Evolutionary conservation across 2,888 invertebrate genomes (phyloP).

Genomic region (Frankliniella intonsa): DNA sequence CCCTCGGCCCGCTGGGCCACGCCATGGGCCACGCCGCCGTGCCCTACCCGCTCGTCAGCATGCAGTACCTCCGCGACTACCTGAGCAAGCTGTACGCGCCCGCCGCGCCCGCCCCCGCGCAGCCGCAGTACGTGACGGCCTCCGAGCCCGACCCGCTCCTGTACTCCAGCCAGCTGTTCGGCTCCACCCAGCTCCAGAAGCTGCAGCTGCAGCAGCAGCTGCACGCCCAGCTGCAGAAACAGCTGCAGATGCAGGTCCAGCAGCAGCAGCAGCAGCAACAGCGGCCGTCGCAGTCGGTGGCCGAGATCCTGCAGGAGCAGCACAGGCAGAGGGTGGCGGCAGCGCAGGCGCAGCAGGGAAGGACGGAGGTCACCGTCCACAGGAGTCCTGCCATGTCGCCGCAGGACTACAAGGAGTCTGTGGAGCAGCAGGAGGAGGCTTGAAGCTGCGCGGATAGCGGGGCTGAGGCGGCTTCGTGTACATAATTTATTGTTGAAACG

Average conservation of each 20-base stretch:
- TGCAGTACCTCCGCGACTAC: slow-evolving; percentile 25
- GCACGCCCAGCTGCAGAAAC: slow-evolving; percentile 28
- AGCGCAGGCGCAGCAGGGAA: not conserved
- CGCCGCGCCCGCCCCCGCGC: not conserved
- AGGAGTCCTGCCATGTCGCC: slow-evolving; percentile 14
- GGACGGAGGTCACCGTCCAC: slow-evolving; percentile 10
- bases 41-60: slow-evolving; percentile 28
- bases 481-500: slow-evolving; percentile 4
- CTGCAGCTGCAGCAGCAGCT: slow-evolving; percentile 8
- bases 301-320: not conserved
- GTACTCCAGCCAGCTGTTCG: slow-evolving; percentile 21
- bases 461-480: not conserved
- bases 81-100: slow-evolving; percentile 14
- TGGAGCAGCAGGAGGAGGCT: slow-evolving; percentile 17
- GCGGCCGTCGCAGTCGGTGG: not conserved
- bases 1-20: not conserved
- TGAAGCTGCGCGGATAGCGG: not conserved
- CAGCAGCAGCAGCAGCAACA: slow-evolving; percentile 28
- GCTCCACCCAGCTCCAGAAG: slow-evolving; percentile 25
- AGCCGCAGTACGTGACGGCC: slow-evolving; percentile 24
- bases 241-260: slow-evolving; percentile 26
- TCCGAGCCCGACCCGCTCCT: slow-evolving; percentile 24
- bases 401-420: slow-evolving; percentile 22
- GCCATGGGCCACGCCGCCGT: not conserved
- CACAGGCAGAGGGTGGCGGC: slow-evolving; percentile 19